A percentile compares a stretch with the other conserved stretches of the same genome.
phyloP scores from a whole-genome alignment of 2,113 vertebrate species.

The Melierax canorus region DNA sequence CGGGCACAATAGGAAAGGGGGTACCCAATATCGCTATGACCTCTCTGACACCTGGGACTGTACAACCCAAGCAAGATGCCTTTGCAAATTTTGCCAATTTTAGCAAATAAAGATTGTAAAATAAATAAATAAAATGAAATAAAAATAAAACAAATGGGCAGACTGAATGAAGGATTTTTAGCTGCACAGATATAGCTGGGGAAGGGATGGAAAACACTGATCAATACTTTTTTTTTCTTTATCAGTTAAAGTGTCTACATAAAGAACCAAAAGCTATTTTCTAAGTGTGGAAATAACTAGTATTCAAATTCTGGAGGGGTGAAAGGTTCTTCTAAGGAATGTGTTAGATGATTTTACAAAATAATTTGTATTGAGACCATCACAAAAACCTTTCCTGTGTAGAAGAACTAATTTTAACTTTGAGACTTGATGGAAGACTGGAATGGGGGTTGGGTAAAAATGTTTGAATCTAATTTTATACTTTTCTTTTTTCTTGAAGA shows the following conservation, averaged over 20 bases:
- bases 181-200: conserved; percentile 80
- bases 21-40: conserved; percentile 71
- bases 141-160: conserved; percentile 37
- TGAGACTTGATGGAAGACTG: conserved; percentile 59
- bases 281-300: conserved; percentile 66
- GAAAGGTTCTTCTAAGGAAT: conserved; percentile 57
- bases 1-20: conserved; percentile 80
- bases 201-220: conserved; percentile 70
- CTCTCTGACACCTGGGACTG: conserved; percentile 80
- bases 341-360: conserved; percentile 48
- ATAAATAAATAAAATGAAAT: not conserved
- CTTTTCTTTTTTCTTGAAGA: conserved; percentile 74
- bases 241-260: conserved; percentile 67
- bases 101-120: conserved; percentile 89
- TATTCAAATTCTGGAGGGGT: conserved; percentile 58
- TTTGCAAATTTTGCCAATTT: conserved; percentile 99
- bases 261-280: conserved; percentile 77
- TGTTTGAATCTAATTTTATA: conserved; percentile 80
- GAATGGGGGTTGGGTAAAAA: conserved; percentile 64
- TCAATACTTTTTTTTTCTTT: conserved; percentile 62
- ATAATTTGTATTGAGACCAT: conserved; percentile 50
- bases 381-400: conserved; percentile 58
- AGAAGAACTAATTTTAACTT: conserved; percentile 67
- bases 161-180: conserved; percentile 89
- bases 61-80: conserved; percentile 93